Evolutionary conservation across 2,113 vertebrate genomes (phyloP), one percentile per base, ranked within the genome.

Genomic region (Aptenodytes patagonicus): DNA sequence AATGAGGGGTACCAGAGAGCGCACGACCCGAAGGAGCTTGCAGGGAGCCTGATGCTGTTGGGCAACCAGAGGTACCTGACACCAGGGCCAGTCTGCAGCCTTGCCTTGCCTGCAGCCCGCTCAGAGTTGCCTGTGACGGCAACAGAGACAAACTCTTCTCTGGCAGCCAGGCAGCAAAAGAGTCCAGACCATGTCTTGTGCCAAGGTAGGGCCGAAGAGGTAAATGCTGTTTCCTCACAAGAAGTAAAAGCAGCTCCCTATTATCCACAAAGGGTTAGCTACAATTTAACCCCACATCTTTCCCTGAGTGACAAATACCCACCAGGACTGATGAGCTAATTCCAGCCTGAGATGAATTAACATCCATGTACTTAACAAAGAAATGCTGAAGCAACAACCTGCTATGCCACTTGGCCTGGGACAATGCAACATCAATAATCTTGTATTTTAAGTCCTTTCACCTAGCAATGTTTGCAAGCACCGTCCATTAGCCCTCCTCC

Each of bases 351-450:
- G 89, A 92, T 65, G 46, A 95, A 97, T 94, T 96, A 93, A 36
- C 75, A 71, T 70, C 68, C 47, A 15, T 17, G 34, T 86, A 47
- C 60, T 77, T 93, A 52, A 80, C 11, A 95, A 91, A 93, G 73
- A 93, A 96, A 90, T n/a, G 75, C 82, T 94, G 68, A 93, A 95
- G 91, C 42, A 85, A 95, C 91, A 97, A 84, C 64, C 62, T 60
- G 64, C 87, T 68, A 47, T 80, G 57, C 62, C 82, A 68, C 95
- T 95, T 95, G 81, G 62, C 36, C 13, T 78, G 51, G 51, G 65
- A 96, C 54, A 82, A 90, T 75, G 22, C 21, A 51, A 17, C 87
- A 92, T 70, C 52, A 72, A n/a, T 42, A 78, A 76, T 52, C 36
- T 61, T 2, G 2, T 82, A 34, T 69, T 85, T 92, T 46, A 25